phyloP scores from a whole-genome alignment of 2,113 vertebrate genomes.

The Anarhynchus alexandrinus region DNA sequence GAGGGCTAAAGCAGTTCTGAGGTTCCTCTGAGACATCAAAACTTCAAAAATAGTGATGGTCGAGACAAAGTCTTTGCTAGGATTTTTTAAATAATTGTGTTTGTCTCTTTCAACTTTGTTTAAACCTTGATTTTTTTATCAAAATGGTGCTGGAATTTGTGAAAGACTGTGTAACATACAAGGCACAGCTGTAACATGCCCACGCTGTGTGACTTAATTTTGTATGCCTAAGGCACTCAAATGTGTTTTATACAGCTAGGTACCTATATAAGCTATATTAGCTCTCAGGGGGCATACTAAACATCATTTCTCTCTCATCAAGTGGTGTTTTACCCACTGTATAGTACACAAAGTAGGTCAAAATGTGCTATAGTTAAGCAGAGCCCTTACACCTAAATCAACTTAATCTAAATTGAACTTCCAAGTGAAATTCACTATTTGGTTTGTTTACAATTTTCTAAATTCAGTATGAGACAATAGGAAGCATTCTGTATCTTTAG shows the following conservation, averaged over 20 bases:
- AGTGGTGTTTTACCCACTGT: background rate
- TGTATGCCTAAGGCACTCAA: fast-evolving
- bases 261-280: background rate
- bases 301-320: background rate
- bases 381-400: slow-evolving; percentile 22
- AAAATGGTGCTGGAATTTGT: background rate
- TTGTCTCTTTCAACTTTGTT: background rate
- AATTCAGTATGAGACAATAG: background rate
- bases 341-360: slow-evolving; percentile 27
- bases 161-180: background rate
- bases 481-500: background rate
- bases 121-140: background rate
- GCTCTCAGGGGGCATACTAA: background rate
- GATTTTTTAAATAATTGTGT: background rate
- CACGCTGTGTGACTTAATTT: background rate
- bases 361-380: background rate
- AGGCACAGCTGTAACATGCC: background rate
- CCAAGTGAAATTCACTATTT: slow-evolving; percentile 26
- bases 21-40: background rate
- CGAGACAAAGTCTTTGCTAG: background rate
- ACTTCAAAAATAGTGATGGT: background rate
- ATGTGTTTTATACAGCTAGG: background rate
- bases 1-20: background rate
- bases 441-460: slow-evolving; percentile 26
- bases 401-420: slow-evolving; percentile 38